A percentile compares a stretch with the other conserved stretches of the same genome.
phyloP scores from a whole-genome alignment of 2,888 invertebrate species.

The Cinara cedri region DNA sequence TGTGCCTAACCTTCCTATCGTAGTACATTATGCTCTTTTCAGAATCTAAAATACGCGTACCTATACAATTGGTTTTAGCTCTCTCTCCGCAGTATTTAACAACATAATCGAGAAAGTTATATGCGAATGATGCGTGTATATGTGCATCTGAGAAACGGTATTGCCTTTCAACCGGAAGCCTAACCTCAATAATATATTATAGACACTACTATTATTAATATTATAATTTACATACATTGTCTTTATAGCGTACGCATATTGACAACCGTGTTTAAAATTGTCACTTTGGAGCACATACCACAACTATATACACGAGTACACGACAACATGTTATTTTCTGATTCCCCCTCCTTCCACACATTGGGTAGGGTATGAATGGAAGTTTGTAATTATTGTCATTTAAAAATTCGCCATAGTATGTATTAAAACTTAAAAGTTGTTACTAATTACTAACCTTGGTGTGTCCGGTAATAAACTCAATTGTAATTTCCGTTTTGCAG shows the following conservation, averaged over 20 bases:
- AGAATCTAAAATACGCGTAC: not conserved
- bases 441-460: conserved; percentile 45
- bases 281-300: not conserved
- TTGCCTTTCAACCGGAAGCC: conserved; percentile 49
- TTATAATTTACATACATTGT: conserved; percentile 37
- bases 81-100: conserved; percentile 14
- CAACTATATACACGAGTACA: not conserved
- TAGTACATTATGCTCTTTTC: not conserved
- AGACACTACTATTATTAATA: conserved; percentile 29
- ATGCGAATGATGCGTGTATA: conserved; percentile 2
- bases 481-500: conserved; percentile 31
- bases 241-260: conserved; percentile 5
- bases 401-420: not conserved
- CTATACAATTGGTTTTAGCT: conserved; percentile 22
- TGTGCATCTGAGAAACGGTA: conserved; percentile 41
- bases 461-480: conserved; percentile 31
- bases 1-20: too few species aligned
- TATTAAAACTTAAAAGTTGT: conserved; percentile 12
- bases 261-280: conserved; percentile 12
- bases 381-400: conserved; percentile 21
- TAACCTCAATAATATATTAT: conserved; percentile 27
- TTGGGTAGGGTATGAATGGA: too few species aligned
- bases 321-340: not conserved
- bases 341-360: not conserved
- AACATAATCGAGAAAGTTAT: conserved; percentile 42